Evolutionary conservation across 2,888 invertebrate genomes (phyloP), one percentile per base, ranked within the genome.

Genomic region (Myathropa florea): DNA sequence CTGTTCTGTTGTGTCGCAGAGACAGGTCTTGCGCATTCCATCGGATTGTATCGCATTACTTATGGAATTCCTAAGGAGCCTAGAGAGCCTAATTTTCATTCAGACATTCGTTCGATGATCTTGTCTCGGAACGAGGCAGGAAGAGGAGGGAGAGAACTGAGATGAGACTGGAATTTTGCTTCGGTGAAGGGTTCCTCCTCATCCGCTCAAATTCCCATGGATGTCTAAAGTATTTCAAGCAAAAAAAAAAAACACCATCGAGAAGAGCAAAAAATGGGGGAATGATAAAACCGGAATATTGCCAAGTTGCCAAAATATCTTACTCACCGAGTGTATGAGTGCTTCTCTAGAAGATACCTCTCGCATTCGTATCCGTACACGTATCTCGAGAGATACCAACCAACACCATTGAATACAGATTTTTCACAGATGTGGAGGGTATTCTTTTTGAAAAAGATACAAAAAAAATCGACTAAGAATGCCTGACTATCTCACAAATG

Each of bases 221-320:
- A 33, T 30, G 21, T 23, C 21, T 4, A 72, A 72, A 61, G 24
- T 14, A 64, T 64, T 36, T 53, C 33, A 46, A n/a, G n/a, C n/a
- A n/a, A n/a, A n/a, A n/a, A n/a, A n/a, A n/a, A n/a, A n/a, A 76
- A 67, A 76, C 60, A 67, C 76, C 67, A 36, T 57, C 18, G n/a
- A 4, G 59, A 57, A 39, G 30, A 12, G 1, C 23, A 57, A 57
- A 57, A 64, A 36, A 14, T 4, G 9, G 10, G 33, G 33, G 10
- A 10, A 6, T 46, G 75, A 79, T 73, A 73, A 75, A 86, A 86
- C 86, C 86, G 78, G 86, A 86, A 86, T 86, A 68, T 70, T 82
- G 75, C 83, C 61, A 57, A 64, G 77, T 80, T 84, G 73, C 81
- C 75, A 81, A 81, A 26, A 82, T 71, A 57, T 78, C 64, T 36